phyloP scores from a whole-genome alignment of 2,113 vertebrate genomes.

The Aldabrachelys gigantea region DNA sequence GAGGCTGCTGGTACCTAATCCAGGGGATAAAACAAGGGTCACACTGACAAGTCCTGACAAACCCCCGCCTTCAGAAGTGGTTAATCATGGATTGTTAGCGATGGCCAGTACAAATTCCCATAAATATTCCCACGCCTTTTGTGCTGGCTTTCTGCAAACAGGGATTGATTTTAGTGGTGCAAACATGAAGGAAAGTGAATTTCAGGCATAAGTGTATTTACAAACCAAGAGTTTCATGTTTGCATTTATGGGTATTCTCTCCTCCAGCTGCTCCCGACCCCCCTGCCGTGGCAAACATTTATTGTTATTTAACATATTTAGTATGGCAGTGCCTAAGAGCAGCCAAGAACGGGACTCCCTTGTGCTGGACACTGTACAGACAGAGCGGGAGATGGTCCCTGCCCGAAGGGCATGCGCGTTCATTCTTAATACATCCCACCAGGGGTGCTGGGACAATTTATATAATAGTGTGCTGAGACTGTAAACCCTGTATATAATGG shows the following conservation, averaged over 20 bases:
- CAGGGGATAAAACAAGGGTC: background rate
- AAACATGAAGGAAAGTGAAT: background rate
- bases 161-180: background rate
- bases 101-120: background rate
- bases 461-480: too few species aligned
- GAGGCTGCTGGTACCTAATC: background rate
- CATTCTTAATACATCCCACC: background rate
- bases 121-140: background rate
- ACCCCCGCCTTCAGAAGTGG: too few species aligned
- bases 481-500: too few species aligned
- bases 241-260: background rate
- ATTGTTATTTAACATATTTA: background rate
- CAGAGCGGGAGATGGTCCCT: background rate
- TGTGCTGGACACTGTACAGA: background rate
- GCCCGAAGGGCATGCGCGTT: background rate
- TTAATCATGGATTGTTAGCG: background rate
- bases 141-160: background rate
- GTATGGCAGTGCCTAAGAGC: background rate
- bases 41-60: too few species aligned
- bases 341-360: background rate
- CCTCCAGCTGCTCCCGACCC: background rate
- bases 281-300: background rate
- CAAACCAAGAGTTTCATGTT: background rate
- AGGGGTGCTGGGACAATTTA: too few species aligned
- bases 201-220: background rate